Conservation (phyloP, 2,797 vertebrate genomes). For the Sarcophilus harrisii region DNA sequence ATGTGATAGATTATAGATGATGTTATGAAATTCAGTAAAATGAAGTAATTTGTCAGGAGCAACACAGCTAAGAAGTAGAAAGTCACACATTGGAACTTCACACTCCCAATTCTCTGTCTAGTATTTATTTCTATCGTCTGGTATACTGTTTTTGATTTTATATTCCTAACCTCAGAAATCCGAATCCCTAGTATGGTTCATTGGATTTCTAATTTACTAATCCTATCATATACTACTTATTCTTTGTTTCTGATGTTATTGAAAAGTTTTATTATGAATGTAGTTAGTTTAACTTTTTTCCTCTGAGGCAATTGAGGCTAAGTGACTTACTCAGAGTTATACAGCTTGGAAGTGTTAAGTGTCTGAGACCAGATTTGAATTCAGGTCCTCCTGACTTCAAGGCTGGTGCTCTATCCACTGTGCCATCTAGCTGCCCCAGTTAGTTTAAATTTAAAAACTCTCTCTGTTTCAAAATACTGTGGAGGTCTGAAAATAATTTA, state of each 20-base stretch:
- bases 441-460: slow-evolving; percentile 62
- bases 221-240: not conserved
- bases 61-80: slow-evolving; percentile 6
- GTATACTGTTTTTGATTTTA: not conserved
- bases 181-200: not conserved
- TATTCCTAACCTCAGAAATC: slow-evolving; percentile 21
- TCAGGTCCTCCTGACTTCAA: too few relatives aligned
- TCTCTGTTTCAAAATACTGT: slow-evolving; percentile 77
- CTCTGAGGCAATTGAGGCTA: too few relatives aligned
- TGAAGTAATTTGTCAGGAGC: not conserved
- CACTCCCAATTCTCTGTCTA: not conserved
- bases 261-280: slow-evolving; percentile 64
- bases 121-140: not conserved
- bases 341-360: too few relatives aligned
- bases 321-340: too few relatives aligned
- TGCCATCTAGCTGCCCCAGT: too few relatives aligned
- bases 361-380: too few relatives aligned
- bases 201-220: not conserved
- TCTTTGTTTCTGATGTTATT: not conserved
- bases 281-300: not conserved
- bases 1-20: not conserved
- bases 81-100: not conserved
- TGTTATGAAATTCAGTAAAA: not conserved
- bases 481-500: slow-evolving; percentile 77
- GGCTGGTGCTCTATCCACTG: too few relatives aligned